Evolutionary conservation across 2,113 vertebrate species (phyloP).

Genomic region (Macroglossus sobrinus): DNA sequence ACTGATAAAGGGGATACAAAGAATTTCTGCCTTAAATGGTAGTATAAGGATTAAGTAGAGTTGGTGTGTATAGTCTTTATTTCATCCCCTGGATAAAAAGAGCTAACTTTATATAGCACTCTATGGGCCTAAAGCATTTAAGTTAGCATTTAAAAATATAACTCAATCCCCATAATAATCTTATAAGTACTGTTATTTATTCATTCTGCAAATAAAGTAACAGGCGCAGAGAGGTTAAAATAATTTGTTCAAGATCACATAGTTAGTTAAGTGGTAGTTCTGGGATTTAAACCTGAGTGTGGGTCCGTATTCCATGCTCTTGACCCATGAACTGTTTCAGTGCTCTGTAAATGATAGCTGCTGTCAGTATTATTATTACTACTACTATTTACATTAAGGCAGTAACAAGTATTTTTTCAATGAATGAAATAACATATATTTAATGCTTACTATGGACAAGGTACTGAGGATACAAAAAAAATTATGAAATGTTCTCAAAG

Average conservation of each 20-base stretch:
- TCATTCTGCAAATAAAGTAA: too few species aligned
- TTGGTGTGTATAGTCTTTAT: not conserved
- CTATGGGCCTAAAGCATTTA: not conserved
- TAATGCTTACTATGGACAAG: not conserved
- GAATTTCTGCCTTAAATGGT: not conserved
- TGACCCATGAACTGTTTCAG: too few species aligned
- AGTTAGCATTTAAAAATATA: not conserved
- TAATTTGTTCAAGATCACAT: too few species aligned
- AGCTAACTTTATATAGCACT: not conserved
- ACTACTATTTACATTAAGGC: not conserved
- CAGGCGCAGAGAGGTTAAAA: too few species aligned
- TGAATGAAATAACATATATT: not conserved
- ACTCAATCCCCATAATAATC: not conserved
- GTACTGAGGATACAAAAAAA: not conserved
- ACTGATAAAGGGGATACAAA: not conserved
- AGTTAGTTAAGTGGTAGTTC: not conserved
- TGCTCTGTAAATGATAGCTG: not conserved
- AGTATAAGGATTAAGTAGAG: not conserved
- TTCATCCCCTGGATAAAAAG: not conserved
- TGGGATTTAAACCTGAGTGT: not conserved
- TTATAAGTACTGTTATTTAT: not conserved
- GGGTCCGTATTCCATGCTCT: not conserved
- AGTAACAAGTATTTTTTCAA: not conserved
- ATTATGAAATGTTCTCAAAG: not conserved
- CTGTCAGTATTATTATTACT: not conserved